These are phyloP conservation scores for Globicephala melas DNA, from an alignment of 2,113 vertebrate genomes.

Conservation along the genomic window DNA sequence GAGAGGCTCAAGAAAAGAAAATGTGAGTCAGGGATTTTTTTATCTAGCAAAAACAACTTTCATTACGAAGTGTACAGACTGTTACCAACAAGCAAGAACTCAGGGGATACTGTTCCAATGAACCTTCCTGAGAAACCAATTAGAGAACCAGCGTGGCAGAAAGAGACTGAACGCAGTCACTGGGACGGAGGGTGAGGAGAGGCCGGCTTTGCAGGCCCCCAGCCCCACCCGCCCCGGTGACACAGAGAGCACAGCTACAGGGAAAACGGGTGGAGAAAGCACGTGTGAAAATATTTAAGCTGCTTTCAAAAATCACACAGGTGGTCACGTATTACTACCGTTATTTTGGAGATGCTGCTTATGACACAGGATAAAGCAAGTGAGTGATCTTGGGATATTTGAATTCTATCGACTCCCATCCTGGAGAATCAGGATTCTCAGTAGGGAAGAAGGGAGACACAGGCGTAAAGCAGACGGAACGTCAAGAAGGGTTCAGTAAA, in stretches of 20 bases:
- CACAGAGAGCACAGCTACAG: too few species aligned
- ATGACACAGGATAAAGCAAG: not conserved
- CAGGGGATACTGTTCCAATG: not conserved
- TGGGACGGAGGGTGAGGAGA: not conserved
- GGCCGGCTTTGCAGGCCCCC: not conserved
- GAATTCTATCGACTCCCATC: not conserved
- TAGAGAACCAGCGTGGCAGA: too few species aligned
- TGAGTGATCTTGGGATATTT: not conserved
- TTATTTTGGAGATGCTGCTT: not conserved
- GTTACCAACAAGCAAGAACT: not conserved
- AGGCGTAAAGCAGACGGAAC: fast-evolving
- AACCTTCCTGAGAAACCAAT: not conserved
- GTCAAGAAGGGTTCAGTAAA: not conserved
- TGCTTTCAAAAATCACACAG: not conserved
- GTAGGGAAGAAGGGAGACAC: not conserved
- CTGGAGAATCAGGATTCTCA: not conserved
- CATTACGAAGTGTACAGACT: not conserved
- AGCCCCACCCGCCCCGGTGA: not conserved
- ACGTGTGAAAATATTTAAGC: not conserved
- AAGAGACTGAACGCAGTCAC: not conserved
- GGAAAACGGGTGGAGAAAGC: not conserved
- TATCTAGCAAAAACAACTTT: not conserved
- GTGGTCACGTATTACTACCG: too few species aligned
- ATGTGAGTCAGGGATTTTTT: not conserved
- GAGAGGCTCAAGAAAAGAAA: not conserved